Evolutionary conservation across 2,888 invertebrate species (phyloP).

Genomic region (Cryptocephalus primarius): DNA sequence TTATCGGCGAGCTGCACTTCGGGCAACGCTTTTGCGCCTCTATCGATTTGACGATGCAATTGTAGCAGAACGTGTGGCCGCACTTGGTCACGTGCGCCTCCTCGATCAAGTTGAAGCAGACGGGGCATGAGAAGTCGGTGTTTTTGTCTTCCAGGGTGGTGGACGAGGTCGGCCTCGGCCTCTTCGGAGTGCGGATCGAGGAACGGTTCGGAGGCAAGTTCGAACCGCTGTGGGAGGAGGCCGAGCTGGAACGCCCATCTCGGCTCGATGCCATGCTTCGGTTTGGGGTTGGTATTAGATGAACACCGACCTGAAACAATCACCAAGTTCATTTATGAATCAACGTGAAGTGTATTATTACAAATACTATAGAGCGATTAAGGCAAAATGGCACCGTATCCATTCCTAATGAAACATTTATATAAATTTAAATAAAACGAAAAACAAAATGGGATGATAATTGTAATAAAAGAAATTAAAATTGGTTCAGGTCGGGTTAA

Average conservation of each 20-base stretch:
- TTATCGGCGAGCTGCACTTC: conserved; percentile 65
- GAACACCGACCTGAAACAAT: conserved; percentile 47
- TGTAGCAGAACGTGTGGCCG: conserved; percentile 85
- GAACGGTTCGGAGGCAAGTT: conserved; percentile 33
- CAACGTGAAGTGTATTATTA: too few species aligned
- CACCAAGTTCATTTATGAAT: not conserved
- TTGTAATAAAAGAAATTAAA: too few species aligned
- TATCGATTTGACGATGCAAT: conserved; percentile 62
- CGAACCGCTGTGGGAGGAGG: conserved; percentile 35
- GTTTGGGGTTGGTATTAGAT: conserved; percentile 6
- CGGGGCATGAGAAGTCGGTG: conserved; percentile 61
- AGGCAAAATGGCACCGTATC: too few species aligned
- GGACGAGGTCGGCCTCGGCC: conserved; percentile 41
- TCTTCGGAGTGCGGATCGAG: conserved; percentile 39
- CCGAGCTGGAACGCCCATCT: conserved; percentile 39
- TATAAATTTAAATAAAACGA: too few species aligned
- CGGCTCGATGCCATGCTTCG: conserved; percentile 30
- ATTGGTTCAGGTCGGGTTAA: too few species aligned
- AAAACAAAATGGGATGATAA: too few species aligned
- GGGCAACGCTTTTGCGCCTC: conserved; percentile 64
- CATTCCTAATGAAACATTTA: too few species aligned
- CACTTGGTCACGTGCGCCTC: conserved; percentile 87
- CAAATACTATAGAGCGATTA: too few species aligned
- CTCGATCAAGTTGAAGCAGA: conserved; percentile 80
- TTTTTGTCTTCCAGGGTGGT: conserved; percentile 51